Conservation (phyloP, 2,797 vertebrate species). For the Cottoperca gobio region DNA sequence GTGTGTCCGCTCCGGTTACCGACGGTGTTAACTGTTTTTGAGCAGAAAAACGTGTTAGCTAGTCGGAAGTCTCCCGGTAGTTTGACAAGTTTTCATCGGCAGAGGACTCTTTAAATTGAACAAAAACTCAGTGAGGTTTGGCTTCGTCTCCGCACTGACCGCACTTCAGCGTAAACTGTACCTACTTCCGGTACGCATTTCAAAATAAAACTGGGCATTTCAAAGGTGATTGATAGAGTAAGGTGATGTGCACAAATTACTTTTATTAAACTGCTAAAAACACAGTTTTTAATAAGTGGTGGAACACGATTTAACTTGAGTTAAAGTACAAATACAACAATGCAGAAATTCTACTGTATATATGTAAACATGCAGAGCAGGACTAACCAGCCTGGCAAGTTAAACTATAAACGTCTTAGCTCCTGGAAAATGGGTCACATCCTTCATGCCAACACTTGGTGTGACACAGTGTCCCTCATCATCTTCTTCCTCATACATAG, state of each 20-base stretch:
- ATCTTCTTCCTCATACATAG: not conserved
- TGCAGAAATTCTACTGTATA: too few relatives aligned
- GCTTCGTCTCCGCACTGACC: not conserved
- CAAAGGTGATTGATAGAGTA: not conserved
- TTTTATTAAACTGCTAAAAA: too few relatives aligned
- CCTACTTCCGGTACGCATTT: not conserved
- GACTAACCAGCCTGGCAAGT: not conserved
- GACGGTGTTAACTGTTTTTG: not conserved
- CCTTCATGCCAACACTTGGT: not conserved
- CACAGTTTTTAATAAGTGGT: too few relatives aligned
- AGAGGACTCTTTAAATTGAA: not conserved
- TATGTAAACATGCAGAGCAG: not conserved
- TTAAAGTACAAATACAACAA: too few relatives aligned
- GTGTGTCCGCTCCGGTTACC: not conserved
- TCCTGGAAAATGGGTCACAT: not conserved
- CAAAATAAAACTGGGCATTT: constrained; percentile 14
- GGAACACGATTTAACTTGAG: too few relatives aligned
- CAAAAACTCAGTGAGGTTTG: not conserved
- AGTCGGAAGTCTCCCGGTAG: fast-evolving
- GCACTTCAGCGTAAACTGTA: not conserved
- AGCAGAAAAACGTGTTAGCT: fast-evolving
- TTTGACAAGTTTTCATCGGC: not conserved
- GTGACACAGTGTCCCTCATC: too few relatives aligned
- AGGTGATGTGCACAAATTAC: not conserved
- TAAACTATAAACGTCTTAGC: not conserved